Conservation (phyloP, 2,888 invertebrate genomes). For the Carabus problematicus region DNA sequence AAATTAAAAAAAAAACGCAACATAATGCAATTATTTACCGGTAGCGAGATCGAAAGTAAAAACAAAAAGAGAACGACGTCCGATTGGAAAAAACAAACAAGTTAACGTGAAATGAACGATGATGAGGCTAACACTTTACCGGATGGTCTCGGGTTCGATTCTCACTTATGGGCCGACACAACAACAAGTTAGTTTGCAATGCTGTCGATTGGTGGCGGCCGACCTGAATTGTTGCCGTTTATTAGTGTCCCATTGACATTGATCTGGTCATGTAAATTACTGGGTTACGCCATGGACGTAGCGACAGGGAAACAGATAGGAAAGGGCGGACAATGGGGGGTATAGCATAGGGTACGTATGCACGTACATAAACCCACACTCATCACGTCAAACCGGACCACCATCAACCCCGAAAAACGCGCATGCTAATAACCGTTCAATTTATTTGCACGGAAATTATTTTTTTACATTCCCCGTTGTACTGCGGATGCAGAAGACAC, state of each 20-base stretch:
- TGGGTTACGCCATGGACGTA: constrained; percentile 40
- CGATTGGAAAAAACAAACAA: no score
- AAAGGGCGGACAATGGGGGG: no score
- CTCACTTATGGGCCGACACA: constrained; percentile 8
- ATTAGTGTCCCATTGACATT: constrained; percentile 53
- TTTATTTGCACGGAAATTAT: not conserved
- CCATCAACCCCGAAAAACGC: no score
- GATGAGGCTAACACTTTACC: no score
- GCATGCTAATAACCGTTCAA: no score
- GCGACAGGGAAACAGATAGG: not conserved
- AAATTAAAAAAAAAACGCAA: constrained; percentile 1
- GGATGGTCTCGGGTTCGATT: not conserved
- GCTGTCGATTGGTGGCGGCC: constrained; percentile 9
- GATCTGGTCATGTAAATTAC: constrained; percentile 49
- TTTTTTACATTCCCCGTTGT: not conserved
- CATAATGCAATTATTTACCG: not conserved
- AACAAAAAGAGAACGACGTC: no score
- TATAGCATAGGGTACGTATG: no score
- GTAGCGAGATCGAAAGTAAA: not conserved
- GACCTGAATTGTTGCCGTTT: constrained; percentile 49
- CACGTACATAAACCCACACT: not conserved
- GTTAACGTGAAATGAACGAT: no score
- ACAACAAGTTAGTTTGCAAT: constrained; percentile 7
- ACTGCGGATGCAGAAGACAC: not conserved
- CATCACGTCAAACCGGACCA: not conserved